Evolutionary conservation across 2,888 invertebrate species (phyloP), one percentile per base, ranked within the genome.

Genomic region (Dolichopus griseipennis): DNA sequence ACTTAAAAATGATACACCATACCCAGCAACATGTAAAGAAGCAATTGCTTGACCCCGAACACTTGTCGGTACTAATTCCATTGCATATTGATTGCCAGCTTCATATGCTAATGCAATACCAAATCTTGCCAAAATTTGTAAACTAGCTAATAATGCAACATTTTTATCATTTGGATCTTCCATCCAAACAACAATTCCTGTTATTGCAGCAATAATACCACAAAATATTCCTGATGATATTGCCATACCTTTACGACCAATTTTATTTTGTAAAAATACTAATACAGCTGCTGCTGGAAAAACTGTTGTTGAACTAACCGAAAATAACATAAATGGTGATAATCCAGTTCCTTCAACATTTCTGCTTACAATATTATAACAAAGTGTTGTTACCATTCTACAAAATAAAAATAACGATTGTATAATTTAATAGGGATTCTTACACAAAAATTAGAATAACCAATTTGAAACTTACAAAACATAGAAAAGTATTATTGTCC

Each of bases 31-130:
- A 73, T 85, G 84, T 1, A 84, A 80, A 15, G 82, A 80, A 0
- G 84, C 83, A 15, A 85, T 83, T 18, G 84, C 85, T 75, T 85
- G 84, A 1, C 84, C 86, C 69, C 85, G 75, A 2, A 85, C 82
- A 65, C 83, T 83, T 2, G 85, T 85, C n/a, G 86, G 85, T 63
- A 85, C 83, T 43, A 86, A 74, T 75, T 86, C 85, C 1, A 85
- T 83, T 6, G 84, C 84, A 73, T 85, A 85, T 75, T 85, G 86
- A 61, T 83, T 82, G 12, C 84, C 84, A 7, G 85, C 84, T 75
- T 85, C 85, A 75, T 84, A 85, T 2, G 85, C 84, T 6, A 84
- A 80, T 66, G 83, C 84, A 34, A 85, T 83, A 22, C 82, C 81
- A 37, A 85, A 78, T 65, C 85, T 77, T 8, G 84, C 83, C 61